Evolutionary conservation across 2,113 vertebrate genomes (phyloP), one percentile per base, ranked within the genome.

Genomic region (Dicerorhinus sumatrensis): DNA sequence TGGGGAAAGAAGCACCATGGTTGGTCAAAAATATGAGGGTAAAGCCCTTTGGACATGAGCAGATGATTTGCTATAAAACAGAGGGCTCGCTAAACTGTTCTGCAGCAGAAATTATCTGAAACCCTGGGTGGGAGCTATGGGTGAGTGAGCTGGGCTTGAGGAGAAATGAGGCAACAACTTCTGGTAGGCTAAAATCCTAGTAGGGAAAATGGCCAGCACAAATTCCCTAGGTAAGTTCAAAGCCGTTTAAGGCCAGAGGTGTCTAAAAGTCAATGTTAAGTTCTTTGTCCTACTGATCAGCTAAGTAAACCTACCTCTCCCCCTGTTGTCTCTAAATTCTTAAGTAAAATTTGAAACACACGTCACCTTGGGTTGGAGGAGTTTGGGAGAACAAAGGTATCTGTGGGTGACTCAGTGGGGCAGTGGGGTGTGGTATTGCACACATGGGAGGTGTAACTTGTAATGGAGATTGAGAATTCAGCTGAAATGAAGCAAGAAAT

Each of bases 61-160:
- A 97, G 95, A 97, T 97, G 92, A 84, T 96, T 96, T 94, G 89
- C 36, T 48, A 94, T 95, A 77, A 97, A 94, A 97, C 76, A 97
- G 70, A 96, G 75, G 39, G 63, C 76, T 87, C 60, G 62, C 83
- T 90, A 83, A 90, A 76, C 25, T 56, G 10, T 65, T 89, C 42
- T 94, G 54, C 42, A 56, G 31, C 20, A 79, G 33, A 87, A 98
- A 95, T 96, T 9, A 92, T 93, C 29, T 87, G 65, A 95, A 96
- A 65, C 60, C 81, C 81, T 83, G 87, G 81, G 58, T 94, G 76
- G 82, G 75, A 96, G 86, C 25, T 56, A 65, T 3, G 6, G 46
- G 54, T 63, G 42, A 81, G 2, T 72, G 73, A 75, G 1, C 23
- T 76, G 75, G 65, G 60, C 89, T 54, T 83, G 76, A 75, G 46